Conservation (phyloP, 2,113 vertebrate genomes). For the Vanacampus margaritifer region DNA sequence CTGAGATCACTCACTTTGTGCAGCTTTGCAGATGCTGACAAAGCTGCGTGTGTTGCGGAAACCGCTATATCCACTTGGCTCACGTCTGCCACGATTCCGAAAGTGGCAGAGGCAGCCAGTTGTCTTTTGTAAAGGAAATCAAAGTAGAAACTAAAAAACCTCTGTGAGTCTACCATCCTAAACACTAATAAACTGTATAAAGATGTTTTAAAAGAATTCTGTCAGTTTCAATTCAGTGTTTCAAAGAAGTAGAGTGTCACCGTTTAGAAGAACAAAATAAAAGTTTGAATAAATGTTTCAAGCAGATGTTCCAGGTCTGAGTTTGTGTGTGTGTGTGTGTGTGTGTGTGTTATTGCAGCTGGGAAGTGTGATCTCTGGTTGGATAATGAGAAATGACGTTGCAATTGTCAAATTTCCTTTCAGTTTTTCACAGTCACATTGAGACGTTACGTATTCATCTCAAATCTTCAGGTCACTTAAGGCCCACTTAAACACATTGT, state of each 20-base stretch:
- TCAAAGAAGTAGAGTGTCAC: constrained; percentile 14
- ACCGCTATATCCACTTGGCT: constrained; percentile 8
- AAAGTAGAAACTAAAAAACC: not conserved
- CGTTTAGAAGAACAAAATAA: constrained; percentile 31
- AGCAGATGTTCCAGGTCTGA: constrained; percentile 40
- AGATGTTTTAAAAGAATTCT: constrained; percentile 16
- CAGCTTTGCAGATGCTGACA: constrained; percentile 20
- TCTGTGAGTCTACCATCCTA: not conserved
- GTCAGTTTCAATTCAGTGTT: constrained; percentile 25
- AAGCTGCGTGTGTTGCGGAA: constrained; percentile 1
- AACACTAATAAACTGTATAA: not conserved
- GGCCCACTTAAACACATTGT: not conserved
- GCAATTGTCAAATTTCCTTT: constrained; percentile 28
- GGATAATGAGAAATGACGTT: constrained; percentile 23
- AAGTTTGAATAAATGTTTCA: constrained; percentile 35
- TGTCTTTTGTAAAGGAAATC: not conserved
- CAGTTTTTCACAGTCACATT: constrained; percentile 5
- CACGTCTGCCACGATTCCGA: constrained; percentile 1
- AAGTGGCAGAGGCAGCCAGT: constrained; percentile 1
- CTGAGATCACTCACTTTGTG: constrained; percentile 26
- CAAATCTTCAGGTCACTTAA: not conserved
- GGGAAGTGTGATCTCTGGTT: constrained; percentile 13
- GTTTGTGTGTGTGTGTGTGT: constrained; percentile 9
- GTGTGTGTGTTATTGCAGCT: constrained; percentile 12
- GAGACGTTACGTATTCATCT: not conserved